Conservation (phyloP, 2,113 vertebrate species). For the Hylia prasina region DNA sequence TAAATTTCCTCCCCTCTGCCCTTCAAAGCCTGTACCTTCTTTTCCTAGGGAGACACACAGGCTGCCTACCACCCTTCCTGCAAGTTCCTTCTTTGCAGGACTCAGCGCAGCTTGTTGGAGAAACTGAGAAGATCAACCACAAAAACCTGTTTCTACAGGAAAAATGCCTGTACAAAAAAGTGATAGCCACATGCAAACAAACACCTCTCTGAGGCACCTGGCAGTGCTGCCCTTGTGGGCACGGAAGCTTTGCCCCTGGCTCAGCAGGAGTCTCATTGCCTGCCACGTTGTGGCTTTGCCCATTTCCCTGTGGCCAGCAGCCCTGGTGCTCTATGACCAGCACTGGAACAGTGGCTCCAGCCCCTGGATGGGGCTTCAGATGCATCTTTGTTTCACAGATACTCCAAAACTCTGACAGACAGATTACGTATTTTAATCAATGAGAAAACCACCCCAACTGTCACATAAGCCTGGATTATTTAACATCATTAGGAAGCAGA, state of each 20-base stretch:
- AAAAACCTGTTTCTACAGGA: neutral
- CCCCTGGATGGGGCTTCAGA: neutral
- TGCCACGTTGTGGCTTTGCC: accelerated
- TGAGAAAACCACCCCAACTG: neutral
- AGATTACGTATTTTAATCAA: neutral
- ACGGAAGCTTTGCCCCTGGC: accelerated
- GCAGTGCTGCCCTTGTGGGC: neutral
- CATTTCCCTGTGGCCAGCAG: neutral
- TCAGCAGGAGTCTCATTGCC: neutral
- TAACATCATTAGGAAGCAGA: neutral
- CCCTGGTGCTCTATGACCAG: neutral
- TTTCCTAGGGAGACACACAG: neutral
- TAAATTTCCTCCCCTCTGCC: neutral
- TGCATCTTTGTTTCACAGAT: neutral
- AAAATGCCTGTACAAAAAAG: neutral
- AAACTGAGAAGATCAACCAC: neutral
- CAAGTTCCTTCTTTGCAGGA: neutral
- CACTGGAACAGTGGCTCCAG: neutral
- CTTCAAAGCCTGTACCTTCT: neutral
- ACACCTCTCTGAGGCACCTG: neutral
- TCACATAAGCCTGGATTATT: neutral
- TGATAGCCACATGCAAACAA: neutral
- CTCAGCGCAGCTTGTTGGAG: neutral
- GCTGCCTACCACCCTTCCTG: neutral
- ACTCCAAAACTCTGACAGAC: neutral